These are phyloP conservation scores for Esox niger DNA, from an alignment of 2,113 vertebrate genomes.

Conservation along the genomic window DNA sequence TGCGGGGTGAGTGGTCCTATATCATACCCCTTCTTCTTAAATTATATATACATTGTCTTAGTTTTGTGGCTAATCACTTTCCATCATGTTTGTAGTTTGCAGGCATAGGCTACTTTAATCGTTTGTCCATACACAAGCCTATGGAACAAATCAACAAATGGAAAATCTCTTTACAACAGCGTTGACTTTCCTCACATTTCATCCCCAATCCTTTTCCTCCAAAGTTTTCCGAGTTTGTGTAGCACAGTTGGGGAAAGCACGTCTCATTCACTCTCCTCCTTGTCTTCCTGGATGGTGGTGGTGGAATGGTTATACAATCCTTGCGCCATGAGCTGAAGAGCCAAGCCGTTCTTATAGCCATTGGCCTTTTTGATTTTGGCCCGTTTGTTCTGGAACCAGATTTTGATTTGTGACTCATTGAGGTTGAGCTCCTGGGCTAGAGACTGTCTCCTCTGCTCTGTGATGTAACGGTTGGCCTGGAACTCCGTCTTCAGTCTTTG, in stretches of 20 bases:
- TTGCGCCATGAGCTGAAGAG: conserved; percentile 86
- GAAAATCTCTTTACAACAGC: background rate
- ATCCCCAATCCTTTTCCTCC: background rate
- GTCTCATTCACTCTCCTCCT: conserved; percentile 85
- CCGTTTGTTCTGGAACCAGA: conserved; percentile 89
- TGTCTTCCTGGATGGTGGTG: conserved; percentile 86
- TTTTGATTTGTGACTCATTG: conserved; percentile 87
- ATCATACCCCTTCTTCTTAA: conserved; percentile 76
- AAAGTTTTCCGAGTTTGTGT: background rate
- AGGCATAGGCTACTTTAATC: background rate
- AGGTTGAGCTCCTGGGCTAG: conserved; percentile 82
- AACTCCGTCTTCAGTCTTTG: conserved; percentile 83
- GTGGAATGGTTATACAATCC: conserved; percentile 89
- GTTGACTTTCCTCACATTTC: background rate
- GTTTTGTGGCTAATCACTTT: conserved; percentile 78
- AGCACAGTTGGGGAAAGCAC: conserved; percentile 5
- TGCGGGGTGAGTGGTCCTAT: conserved; percentile 71
- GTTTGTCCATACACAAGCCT: background rate
- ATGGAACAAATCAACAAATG: background rate
- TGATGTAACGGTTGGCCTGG: conserved; percentile 83
- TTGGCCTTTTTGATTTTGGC: conserved; percentile 86
- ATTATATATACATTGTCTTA: conserved; percentile 82
- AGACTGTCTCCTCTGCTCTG: conserved; percentile 81
- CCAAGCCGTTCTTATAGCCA: conserved; percentile 82
- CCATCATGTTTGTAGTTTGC: background rate